These are phyloP conservation scores for Platycnemis pennipes DNA, from an alignment of 2,888 invertebrate species.

Conservation along the genomic window DNA sequence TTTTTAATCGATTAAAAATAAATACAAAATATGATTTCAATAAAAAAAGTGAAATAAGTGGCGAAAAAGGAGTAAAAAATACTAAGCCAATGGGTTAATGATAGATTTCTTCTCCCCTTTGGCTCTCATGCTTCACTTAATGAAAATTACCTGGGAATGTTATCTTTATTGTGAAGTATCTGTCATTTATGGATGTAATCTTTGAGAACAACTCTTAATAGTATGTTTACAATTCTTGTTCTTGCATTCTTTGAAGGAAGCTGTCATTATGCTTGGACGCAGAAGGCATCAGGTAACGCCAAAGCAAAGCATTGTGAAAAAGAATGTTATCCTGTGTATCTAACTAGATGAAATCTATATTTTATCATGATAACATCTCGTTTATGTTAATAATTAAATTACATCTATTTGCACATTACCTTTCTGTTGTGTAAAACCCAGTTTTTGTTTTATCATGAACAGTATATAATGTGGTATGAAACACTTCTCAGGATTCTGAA, in stretches of 20 bases:
- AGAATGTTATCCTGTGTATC: conserved; percentile 9
- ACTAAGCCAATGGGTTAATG: too few species aligned
- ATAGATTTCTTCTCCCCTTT: too few species aligned
- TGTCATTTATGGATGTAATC: background rate
- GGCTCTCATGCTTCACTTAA: background rate
- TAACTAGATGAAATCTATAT: background rate
- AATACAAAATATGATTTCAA: too few species aligned
- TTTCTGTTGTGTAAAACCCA: conserved; percentile 4
- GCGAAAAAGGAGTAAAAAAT: too few species aligned
- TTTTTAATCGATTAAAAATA: too few species aligned
- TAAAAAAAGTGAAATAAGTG: too few species aligned
- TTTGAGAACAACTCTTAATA: background rate
- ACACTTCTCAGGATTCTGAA: background rate
- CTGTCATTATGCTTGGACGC: conserved; percentile 13
- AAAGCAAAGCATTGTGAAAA: background rate
- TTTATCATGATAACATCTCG: background rate
- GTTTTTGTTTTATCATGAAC: background rate
- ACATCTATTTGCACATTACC: background rate
- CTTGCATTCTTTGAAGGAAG: conserved; percentile 59
- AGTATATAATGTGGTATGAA: background rate
- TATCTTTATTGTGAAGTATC: background rate
- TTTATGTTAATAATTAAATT: conserved; percentile 19
- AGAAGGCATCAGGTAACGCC: conserved; percentile 51
- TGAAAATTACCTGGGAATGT: background rate
- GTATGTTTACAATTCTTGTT: background rate